A percentile compares a stretch with the other conserved stretches of the same genome.
Conservation (phyloP, 2,888 invertebrate genomes). For the Platypus cylindrus region DNA sequence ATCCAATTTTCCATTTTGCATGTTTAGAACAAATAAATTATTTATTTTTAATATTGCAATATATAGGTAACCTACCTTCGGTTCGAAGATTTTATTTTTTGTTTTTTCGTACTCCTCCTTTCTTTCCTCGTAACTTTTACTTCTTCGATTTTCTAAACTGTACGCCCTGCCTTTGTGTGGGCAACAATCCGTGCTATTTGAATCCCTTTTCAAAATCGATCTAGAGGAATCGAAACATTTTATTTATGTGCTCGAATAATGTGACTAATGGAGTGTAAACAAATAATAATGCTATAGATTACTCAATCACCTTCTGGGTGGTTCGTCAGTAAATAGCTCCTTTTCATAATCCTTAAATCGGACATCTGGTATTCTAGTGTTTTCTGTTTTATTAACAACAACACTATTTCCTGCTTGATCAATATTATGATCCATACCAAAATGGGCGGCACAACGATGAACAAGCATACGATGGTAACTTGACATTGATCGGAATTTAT, state of each 20-base stretch:
- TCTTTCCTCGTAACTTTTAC: conserved; percentile 83
- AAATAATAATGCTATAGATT: too few relatives aligned
- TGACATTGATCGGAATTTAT: conserved; percentile 84
- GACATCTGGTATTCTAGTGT: conserved; percentile 54
- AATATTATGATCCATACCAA: conserved; percentile 88
- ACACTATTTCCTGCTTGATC: conserved; percentile 75
- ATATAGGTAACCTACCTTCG: conserved; percentile 29
- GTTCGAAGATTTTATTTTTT: conserved; percentile 73
- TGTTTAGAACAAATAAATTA: too few relatives aligned
- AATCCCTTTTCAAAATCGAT: conserved; percentile 73
- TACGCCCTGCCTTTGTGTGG: conserved; percentile 48
- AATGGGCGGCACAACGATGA: conserved; percentile 85
- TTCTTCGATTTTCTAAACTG: conserved; percentile 51
- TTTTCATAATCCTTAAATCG: conserved; percentile 59
- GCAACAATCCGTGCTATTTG: conserved; percentile 58
- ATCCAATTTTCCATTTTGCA: too few relatives aligned
- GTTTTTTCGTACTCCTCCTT: conserved; percentile 82
- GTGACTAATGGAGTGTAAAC: too few relatives aligned
- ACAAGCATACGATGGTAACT: conserved; percentile 95
- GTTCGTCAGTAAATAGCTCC: conserved; percentile 50
- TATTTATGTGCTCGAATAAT: too few relatives aligned
- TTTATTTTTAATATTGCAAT: too few relatives aligned
- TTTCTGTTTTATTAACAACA: conserved; percentile 69
- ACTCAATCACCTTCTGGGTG: conserved; percentile 9
- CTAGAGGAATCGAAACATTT: conserved; percentile 26